A percentile compares a stretch with the other conserved stretches of the same genome.
phyloP scores from a whole-genome alignment of 2,888 invertebrate genomes.

The Archaeoteleia sp. region DNA sequence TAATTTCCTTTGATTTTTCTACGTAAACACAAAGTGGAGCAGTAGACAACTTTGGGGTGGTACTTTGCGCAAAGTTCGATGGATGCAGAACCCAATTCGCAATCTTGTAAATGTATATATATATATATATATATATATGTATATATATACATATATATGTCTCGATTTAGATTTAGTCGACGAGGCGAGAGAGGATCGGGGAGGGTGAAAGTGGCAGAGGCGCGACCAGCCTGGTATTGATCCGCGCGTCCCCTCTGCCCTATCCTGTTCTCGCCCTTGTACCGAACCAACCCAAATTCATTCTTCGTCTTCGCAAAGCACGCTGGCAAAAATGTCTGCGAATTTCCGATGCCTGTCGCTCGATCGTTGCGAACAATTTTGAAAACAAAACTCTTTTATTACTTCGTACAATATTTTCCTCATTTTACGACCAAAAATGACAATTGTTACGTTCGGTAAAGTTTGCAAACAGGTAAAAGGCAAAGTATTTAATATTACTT shows the following conservation, averaged over 20 bases:
- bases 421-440: too few species aligned
- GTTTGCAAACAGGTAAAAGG: too few species aligned
- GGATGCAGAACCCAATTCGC: slow-evolving; percentile 36
- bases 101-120: slow-evolving; percentile 35
- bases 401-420: slow-evolving; percentile 2
- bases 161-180: slow-evolving; percentile 46
- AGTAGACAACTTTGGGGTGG: slow-evolving; percentile 37
- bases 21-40: slow-evolving; percentile 39
- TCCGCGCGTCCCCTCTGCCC: slow-evolving; percentile 69
- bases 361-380: background rate
- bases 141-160: slow-evolving; percentile 10
- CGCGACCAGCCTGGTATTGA: slow-evolving; percentile 73
- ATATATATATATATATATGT: slow-evolving; percentile 7
- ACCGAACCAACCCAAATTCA: slow-evolving; percentile 67
- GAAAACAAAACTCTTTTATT: slow-evolving; percentile 1
- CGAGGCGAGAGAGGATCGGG: slow-evolving; percentile 59
- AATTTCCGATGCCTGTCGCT: slow-evolving; percentile 52
- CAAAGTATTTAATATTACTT: too few species aligned
- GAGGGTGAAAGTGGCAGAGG: slow-evolving; percentile 64
- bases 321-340: slow-evolving; percentile 62
- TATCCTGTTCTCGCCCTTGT: slow-evolving; percentile 59
- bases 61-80: slow-evolving; percentile 43
- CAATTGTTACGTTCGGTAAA: too few species aligned
- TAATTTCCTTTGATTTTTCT: slow-evolving; percentile 25
- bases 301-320: slow-evolving; percentile 58